A percentile compares a stretch with the other conserved stretches of the same genome.
Evolutionary conservation across 2,113 vertebrate species (phyloP).

Genomic region (Onychorhynchus coronatus): DNA sequence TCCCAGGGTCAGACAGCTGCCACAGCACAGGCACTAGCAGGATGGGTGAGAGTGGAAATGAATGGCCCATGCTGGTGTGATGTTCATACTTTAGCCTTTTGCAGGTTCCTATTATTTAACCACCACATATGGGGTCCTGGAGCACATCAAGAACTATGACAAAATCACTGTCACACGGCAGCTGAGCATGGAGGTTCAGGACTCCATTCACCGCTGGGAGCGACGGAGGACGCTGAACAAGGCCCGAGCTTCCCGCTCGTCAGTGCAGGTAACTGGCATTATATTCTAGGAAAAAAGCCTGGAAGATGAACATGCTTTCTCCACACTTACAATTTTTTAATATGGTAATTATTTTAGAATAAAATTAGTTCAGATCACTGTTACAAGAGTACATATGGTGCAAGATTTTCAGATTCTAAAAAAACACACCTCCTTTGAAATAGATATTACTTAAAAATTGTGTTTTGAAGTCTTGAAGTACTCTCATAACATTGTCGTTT

Average conservation of each 20-base stretch:
- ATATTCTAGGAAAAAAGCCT: background rate
- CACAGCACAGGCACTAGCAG: background rate
- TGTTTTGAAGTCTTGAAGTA: background rate
- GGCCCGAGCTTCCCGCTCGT: constrained; percentile 79
- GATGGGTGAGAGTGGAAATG: background rate
- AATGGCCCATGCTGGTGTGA: accelerated
- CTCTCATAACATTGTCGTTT: background rate
- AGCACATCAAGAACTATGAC: constrained; percentile 94
- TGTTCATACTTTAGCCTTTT: background rate
- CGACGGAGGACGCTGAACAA: constrained; percentile 91
- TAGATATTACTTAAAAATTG: background rate
- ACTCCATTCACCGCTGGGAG: constrained; percentile 97
- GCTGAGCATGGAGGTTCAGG: constrained; percentile 92
- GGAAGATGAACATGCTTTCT: background rate
- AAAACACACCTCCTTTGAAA: background rate
- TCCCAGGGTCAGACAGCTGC: background rate
- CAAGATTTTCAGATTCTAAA: background rate
- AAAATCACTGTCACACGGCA: constrained; percentile 88
- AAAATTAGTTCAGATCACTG: background rate
- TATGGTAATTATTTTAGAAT: background rate
- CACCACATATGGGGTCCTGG: constrained; percentile 92
- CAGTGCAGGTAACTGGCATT: constrained; percentile 78
- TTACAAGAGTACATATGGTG: background rate
- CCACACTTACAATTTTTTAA: background rate
- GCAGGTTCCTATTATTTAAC: constrained; percentile 95